Conservation (phyloP, 1,140 invertebrate species). For the Panonychus citri region DNA sequence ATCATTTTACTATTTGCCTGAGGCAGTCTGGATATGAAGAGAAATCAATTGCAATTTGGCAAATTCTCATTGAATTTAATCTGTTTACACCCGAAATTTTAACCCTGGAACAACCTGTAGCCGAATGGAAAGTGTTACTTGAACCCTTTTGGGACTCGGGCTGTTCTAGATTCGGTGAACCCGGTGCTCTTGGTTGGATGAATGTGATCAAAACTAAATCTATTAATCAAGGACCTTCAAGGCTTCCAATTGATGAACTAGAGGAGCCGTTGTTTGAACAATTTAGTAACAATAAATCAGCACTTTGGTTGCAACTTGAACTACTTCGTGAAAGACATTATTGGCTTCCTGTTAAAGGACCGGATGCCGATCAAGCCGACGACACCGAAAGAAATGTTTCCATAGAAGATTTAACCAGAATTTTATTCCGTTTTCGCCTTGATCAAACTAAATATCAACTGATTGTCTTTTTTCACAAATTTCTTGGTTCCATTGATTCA, state of each 20-base stretch:
- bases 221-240: conserved; percentile 6
- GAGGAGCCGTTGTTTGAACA: conserved; percentile 15
- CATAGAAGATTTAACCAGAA: conserved; percentile 23
- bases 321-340: conserved; percentile 19
- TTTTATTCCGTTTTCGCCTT: conserved; percentile 19
- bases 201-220: conserved; percentile 17
- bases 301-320: conserved; percentile 26
- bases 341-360: conserved; percentile 26
- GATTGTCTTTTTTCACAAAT: conserved; percentile 20
- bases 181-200: conserved; percentile 23
- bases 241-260: conserved; percentile 14
- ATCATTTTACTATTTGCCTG: conserved; percentile 20
- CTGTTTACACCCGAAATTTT: conserved; percentile 20
- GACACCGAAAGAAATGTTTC: conserved; percentile 26
- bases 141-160: conserved; percentile 30
- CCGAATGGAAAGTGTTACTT: conserved; percentile 21
- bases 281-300: conserved; percentile 11
- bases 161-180: conserved; percentile 25
- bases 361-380: conserved; percentile 23
- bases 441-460: conserved; percentile 19
- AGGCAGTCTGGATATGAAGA: conserved; percentile 25
- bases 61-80: conserved; percentile 29
- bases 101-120: conserved; percentile 3
- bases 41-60: conserved; percentile 24
- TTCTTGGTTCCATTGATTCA: conserved; percentile 17